phyloP scores from a whole-genome alignment of 2,797 vertebrate genomes.

The Paedocypris micromegethes region DNA sequence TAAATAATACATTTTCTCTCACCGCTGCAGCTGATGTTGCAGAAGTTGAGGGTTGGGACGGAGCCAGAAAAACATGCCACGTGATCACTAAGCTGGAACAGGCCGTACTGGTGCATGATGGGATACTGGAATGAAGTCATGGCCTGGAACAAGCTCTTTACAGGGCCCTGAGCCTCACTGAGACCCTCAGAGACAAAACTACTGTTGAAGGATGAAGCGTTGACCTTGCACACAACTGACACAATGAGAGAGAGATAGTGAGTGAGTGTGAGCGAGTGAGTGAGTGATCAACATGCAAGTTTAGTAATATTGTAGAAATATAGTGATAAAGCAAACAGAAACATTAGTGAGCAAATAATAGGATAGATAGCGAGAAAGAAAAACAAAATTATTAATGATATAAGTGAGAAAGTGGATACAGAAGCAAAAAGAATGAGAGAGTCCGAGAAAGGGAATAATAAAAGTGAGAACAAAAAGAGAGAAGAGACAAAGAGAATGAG shows the following conservation, averaged over 20 bases:
- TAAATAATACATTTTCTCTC: background rate
- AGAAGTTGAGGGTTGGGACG: slow-evolving; percentile 21
- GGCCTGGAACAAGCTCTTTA: no score
- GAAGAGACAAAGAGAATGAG: no score
- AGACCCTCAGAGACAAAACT: slow-evolving; percentile 7
- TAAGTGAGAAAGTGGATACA: no score
- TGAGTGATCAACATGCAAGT: no score
- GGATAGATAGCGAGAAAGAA: background rate
- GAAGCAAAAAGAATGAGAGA: background rate
- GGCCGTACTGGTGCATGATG: slow-evolving; percentile 14
- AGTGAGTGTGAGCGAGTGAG: no score
- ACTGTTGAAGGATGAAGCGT: slow-evolving; percentile 33
- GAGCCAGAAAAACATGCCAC: slow-evolving; percentile 31
- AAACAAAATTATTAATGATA: background rate
- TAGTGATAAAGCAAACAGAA: no score
- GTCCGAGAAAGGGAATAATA: background rate
- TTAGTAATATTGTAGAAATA: no score
- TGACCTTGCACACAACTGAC: slow-evolving; percentile 39
- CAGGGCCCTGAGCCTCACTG: no score
- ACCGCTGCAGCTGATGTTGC: slow-evolving; percentile 40
- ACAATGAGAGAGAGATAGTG: background rate
- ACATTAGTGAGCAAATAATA: background rate
- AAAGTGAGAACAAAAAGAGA: no score
- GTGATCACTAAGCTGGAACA: slow-evolving; percentile 43
- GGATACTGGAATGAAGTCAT: no score